Evolutionary conservation across 2,113 vertebrate species (phyloP).

Genomic region (Cinclus cinclus): DNA sequence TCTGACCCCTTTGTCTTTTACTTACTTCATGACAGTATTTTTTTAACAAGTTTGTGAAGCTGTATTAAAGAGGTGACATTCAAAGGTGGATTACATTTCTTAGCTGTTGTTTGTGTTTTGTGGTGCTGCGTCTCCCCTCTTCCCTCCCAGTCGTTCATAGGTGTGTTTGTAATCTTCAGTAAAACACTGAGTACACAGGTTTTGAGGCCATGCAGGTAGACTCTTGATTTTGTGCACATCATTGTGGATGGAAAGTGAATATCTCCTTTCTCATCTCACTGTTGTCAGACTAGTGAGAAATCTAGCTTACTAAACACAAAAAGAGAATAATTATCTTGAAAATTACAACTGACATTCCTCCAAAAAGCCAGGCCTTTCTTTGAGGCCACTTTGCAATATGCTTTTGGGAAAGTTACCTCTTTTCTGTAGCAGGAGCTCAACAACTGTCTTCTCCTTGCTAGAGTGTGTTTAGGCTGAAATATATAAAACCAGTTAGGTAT

Average conservation of each 20-base stretch:
- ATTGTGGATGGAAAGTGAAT: neutral
- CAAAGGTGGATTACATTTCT: neutral
- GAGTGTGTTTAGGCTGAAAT: neutral
- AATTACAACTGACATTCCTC: neutral
- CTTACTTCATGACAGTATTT: fast-evolving
- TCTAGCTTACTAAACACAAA: neutral
- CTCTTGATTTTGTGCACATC: neutral
- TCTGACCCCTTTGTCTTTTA: neutral
- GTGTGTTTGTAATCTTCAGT: neutral
- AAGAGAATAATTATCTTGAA: neutral
- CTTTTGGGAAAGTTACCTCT: neutral
- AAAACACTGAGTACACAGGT: neutral
- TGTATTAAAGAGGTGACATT: neutral
- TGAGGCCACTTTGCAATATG: neutral
- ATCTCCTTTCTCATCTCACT: neutral
- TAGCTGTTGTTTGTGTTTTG: neutral
- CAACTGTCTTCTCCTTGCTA: neutral
- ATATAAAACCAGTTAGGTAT: neutral
- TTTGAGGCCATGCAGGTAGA: neutral
- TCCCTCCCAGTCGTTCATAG: neutral
- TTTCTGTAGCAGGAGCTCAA: neutral
- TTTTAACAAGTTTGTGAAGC: neutral
- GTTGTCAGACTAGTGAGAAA: neutral
- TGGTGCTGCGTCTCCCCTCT: neutral
- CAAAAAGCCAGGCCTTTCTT: neutral